Conservation (phyloP, 1,140 invertebrate species). For the Apolygus lucorum region DNA sequence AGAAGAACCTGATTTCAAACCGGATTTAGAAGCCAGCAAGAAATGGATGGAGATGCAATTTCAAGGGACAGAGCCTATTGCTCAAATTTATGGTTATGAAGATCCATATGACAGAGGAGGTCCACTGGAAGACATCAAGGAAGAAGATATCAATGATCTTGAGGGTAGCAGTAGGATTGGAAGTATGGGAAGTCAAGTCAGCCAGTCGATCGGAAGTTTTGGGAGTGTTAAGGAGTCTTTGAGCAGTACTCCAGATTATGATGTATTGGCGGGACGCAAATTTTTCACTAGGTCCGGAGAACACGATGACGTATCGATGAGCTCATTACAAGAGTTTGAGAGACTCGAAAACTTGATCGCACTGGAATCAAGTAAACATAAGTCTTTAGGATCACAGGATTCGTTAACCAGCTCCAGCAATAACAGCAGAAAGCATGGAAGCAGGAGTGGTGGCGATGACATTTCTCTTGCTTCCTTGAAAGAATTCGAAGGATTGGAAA, state of each 20-base stretch:
- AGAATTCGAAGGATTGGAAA: slow-evolving; percentile 89
- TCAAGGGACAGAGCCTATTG: slow-evolving; percentile 52
- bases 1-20: slow-evolving; percentile 41
- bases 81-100: slow-evolving; percentile 59
- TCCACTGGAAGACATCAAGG: slow-evolving; percentile 85
- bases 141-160: slow-evolving; percentile 75
- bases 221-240: slow-evolving; percentile 68
- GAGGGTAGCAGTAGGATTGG: slow-evolving; percentile 69
- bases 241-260: slow-evolving; percentile 74
- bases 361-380: slow-evolving; percentile 49
- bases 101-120: slow-evolving; percentile 56
- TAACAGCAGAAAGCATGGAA: slow-evolving; percentile 49
- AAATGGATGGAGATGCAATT: slow-evolving; percentile 86
- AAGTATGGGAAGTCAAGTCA: slow-evolving; percentile 63
- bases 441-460: slow-evolving; percentile 76
- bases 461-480: slow-evolving; percentile 84
- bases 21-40: slow-evolving; percentile 62
- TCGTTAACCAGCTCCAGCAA: slow-evolving; percentile 58
- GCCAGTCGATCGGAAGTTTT: slow-evolving; percentile 66
- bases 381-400: slow-evolving; percentile 61
- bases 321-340: slow-evolving; percentile 90
- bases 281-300: slow-evolving; percentile 71
- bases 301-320: slow-evolving; percentile 83
- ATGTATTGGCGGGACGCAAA: slow-evolving; percentile 64
- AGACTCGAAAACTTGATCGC: slow-evolving; percentile 72